Evolutionary conservation across 2,888 invertebrate genomes (phyloP), one percentile per base, ranked within the genome.

Genomic region (Nycteola revayana): DNA sequence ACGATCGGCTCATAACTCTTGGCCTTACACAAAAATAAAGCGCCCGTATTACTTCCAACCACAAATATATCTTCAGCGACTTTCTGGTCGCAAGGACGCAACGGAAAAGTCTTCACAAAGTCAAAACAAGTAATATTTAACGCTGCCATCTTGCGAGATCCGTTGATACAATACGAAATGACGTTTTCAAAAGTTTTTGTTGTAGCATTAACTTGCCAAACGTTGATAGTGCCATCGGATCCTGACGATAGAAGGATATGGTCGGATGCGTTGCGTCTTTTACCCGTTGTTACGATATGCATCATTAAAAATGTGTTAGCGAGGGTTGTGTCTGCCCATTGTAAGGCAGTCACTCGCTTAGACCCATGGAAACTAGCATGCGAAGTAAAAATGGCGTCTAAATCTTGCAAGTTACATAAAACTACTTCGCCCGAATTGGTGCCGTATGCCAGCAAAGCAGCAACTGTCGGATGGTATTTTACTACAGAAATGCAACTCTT

Each of bases 111-210:
- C 40, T 74, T 83, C 0, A 77, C 71, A 28, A 82, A 85, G 32
- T 85, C 86, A 20, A 87, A 84, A 42, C 85, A 84, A 3, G 60
- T 77, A 10, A 87, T 74, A 9, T 83, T 80, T 0, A 75, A 67
- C 0, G 67, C 44, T 0, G 53, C 45, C 20, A 60, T 33, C n/a
- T 79, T 77, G 3, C 58, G 61, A 0, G 73, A 63, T 0, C 73
- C 73, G 24, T 81, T 79, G 0, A 87, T 53, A 0, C 42, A 42
- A 32, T 80, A 87, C 0, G 66, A 58, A 0, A 75, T 46, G 0
- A 87, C 62, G 6, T 62, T 73, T 11, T 83, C 77, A 23, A 87
- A 84, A 0, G 73, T 54, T 27, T 74, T 75, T 1, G 49, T 33
- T 28, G 63, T 67, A 0, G 65, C 55, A 26, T 87, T 86, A 0